Evolutionary conservation across 2,888 invertebrate genomes (phyloP), one percentile per base, ranked within the genome.

Genomic region (Xestia sexstrigata): DNA sequence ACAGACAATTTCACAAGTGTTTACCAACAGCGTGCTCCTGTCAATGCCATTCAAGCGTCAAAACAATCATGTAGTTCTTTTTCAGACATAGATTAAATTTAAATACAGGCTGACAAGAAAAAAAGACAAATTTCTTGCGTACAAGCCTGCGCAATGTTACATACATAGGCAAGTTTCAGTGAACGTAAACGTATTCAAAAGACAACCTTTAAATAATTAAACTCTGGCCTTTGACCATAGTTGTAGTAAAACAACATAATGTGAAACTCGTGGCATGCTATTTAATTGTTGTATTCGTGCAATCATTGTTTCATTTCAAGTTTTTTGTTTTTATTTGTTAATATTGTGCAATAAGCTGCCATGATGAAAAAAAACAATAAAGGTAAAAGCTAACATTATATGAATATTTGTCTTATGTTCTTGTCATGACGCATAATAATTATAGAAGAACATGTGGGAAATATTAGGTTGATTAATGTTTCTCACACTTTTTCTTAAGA

Each of bases 281-380:
- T 26, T 49, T 69, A 39, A 58, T 78, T 83, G 68, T 83, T 74
- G 66, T 76, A 76, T 74, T 78, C 70, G 84, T 90, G 90, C 89
- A 87, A 88, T 90, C 66, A 78, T 86, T 87, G 85, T 89, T 87
- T 80, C 78, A 78, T 78, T 79, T 74, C 73, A 79, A 82, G 81
- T 86, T 76, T 83, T 76, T 85, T 75, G 72, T 86, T 85, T 74
- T 77, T 66, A 42, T 84, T 83, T 88, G 81, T 89, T 87, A 70
- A 70, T 79, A 78, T 85, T 75, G 92, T 92, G 92, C 92, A 92
- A 92, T 92, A 92, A 82, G 85, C 83, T 85, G 89, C 89, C 88
- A 87, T 85, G 86, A 79, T 74, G 35, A 67, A 78, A 79, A 79
- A 86, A 67, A 76, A 72, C 85, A 73, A 81, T 73, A 35, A n/a